Evolutionary conservation across 2,797 vertebrate species (phyloP).

Genomic region (Harpagifer antarcticus): DNA sequence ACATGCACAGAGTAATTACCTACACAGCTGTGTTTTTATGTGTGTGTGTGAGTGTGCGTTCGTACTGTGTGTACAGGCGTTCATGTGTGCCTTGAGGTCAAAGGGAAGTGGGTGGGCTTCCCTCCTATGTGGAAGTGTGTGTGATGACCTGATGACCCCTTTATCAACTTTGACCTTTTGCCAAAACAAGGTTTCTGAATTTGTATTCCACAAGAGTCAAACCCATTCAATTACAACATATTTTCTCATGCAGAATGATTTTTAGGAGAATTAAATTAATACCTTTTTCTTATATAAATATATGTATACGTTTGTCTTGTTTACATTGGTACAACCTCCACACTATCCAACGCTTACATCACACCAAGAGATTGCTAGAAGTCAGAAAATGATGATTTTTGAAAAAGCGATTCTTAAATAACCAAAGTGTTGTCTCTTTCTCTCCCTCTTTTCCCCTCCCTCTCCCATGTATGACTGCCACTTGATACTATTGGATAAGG

Average conservation of each 20-base stretch:
- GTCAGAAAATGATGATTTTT: not conserved
- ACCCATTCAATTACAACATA: not conserved
- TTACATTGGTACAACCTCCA: not conserved
- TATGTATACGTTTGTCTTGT: not conserved
- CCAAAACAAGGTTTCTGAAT: not conserved
- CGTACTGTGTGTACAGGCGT: slow-evolving; percentile 9
- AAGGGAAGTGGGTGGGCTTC: slow-evolving; percentile 64
- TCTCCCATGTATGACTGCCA: slow-evolving; percentile 26
- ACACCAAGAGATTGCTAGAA: not conserved
- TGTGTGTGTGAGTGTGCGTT: slow-evolving; percentile 20
- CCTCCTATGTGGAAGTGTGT: slow-evolving; percentile 70
- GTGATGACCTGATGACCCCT: slow-evolving; percentile 70
- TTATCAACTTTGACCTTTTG: slow-evolving; percentile 59
- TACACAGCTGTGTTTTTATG: slow-evolving; percentile 47
- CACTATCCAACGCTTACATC: not conserved
- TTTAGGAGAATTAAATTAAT: not conserved
- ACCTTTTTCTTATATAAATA: not conserved
- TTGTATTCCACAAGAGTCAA: not conserved
- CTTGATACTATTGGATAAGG: slow-evolving; percentile 55
- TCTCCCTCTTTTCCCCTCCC: slow-evolving; percentile 3
- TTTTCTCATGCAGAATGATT: not conserved
- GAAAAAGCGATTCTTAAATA: not conserved
- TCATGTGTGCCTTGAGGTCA: slow-evolving; percentile 40
- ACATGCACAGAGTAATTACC: slow-evolving; percentile 40
- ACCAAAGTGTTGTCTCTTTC: not conserved